Conservation (phyloP, 2,797 vertebrate genomes). For the Crenichthys baileyi region DNA sequence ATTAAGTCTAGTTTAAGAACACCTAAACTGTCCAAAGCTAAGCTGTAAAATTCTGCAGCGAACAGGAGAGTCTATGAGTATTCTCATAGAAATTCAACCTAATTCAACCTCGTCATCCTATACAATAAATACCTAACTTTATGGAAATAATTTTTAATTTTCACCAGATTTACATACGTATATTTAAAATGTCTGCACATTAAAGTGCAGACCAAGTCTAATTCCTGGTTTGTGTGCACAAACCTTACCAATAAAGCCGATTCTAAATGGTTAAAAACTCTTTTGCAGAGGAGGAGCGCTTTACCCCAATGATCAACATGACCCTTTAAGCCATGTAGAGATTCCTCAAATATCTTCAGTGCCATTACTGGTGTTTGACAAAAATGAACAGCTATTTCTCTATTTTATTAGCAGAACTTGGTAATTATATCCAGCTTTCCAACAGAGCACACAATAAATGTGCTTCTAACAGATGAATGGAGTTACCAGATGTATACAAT, state of each 20-base stretch:
- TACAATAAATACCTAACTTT: too few species aligned
- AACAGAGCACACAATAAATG: neutral
- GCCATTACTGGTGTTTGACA: too few species aligned
- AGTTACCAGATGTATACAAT: constrained; percentile 39
- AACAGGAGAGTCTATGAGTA: too few species aligned
- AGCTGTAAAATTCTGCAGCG: too few species aligned
- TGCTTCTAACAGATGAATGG: neutral
- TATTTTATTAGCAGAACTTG: neutral
- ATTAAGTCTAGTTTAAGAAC: too few species aligned
- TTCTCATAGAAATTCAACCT: neutral
- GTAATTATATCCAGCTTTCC: neutral
- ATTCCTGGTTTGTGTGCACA: neutral
- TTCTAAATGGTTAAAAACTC: neutral
- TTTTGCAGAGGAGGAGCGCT: neutral
- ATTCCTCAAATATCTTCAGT: neutral
- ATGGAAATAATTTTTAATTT: too few species aligned
- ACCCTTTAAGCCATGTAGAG: neutral
- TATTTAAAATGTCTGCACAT: neutral
- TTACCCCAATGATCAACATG: neutral
- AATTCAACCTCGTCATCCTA: neutral
- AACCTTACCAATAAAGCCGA: neutral
- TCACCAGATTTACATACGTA: neutral
- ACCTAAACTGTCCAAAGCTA: too few species aligned
- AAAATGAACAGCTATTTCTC: neutral
- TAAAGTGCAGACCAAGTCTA: neutral